Conservation (phyloP, 2,113 vertebrate species). For the Donacobius atricapilla region DNA sequence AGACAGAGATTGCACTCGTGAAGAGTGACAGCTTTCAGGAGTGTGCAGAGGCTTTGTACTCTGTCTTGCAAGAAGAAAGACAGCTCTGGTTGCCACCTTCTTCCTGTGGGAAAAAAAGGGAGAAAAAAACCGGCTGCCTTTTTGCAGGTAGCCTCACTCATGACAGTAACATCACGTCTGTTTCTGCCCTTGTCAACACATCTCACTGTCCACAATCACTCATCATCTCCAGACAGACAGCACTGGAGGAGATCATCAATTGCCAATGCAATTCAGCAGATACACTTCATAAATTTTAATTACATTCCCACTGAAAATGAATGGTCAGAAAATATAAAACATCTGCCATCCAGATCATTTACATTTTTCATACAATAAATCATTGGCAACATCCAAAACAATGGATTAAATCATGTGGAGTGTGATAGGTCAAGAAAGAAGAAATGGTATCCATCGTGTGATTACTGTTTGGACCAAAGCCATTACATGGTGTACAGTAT, state of each 20-base stretch:
- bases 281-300: slow-evolving; percentile 99
- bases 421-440: slow-evolving; percentile 74
- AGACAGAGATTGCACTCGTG: slow-evolving; percentile 35
- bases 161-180: slow-evolving; percentile 79
- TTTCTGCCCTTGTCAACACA: slow-evolving; percentile 90
- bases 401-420: slow-evolving; percentile 78
- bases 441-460: slow-evolving; percentile 60
- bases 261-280: slow-evolving; percentile 96
- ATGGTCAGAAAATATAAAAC: slow-evolving; percentile 99
- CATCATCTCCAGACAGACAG: slow-evolving; percentile 88
- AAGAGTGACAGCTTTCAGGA: slow-evolving; percentile 58
- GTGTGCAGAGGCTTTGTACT: slow-evolving; percentile 23
- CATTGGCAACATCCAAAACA: slow-evolving; percentile 86
- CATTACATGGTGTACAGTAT: not conserved
- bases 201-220: slow-evolving; percentile 88
- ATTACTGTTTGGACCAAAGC: slow-evolving; percentile 50
- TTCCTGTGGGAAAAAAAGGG: slow-evolving; percentile 63
- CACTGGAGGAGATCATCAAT: slow-evolving; percentile 91
- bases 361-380: slow-evolving; percentile 90
- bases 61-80: slow-evolving; percentile 57
- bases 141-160: slow-evolving; percentile 70
- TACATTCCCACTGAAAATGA: slow-evolving; percentile 93
- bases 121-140: not conserved
- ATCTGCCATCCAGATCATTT: slow-evolving; percentile 97
- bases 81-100: slow-evolving; percentile 58